Conservation (phyloP, 2,888 invertebrate genomes). For the Agrotis puta region DNA sequence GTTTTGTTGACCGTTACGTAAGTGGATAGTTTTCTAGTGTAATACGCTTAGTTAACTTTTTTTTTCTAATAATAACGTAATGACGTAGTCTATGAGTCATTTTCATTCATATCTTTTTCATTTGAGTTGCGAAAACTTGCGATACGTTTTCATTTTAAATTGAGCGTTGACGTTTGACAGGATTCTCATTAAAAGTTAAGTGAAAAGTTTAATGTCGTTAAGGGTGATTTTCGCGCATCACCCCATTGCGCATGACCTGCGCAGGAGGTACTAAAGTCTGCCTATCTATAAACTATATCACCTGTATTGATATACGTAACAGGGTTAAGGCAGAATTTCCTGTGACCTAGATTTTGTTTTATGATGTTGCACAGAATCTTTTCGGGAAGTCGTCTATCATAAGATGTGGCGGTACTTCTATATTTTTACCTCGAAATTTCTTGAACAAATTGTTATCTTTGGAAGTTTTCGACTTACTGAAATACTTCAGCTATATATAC, state of each 20-base stretch:
- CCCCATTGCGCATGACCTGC: slow-evolving; percentile 84
- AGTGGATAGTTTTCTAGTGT: slow-evolving; percentile 59
- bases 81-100: slow-evolving; percentile 5
- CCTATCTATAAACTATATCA: slow-evolving; percentile 67
- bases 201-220: slow-evolving; percentile 72
- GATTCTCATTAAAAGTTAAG: slow-evolving; percentile 72
- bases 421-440: slow-evolving; percentile 9
- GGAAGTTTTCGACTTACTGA: neutral
- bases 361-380: slow-evolving; percentile 58
- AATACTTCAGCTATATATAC: neutral
- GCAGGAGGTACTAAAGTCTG: slow-evolving; percentile 79
- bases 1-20: slow-evolving; percentile 60
- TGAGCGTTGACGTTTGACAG: slow-evolving; percentile 64
- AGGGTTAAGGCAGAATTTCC: slow-evolving; percentile 78
- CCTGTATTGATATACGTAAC: slow-evolving; percentile 69
- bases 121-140: slow-evolving; percentile 7
- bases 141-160: slow-evolving; percentile 43
- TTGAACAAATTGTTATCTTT: neutral
- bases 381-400: slow-evolving; percentile 68
- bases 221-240: slow-evolving; percentile 71
- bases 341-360: slow-evolving; percentile 82
- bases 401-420: slow-evolving; percentile 54
- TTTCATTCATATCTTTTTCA: slow-evolving; percentile 25
- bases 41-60: slow-evolving; percentile 35
- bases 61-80: slow-evolving; percentile 20